These are phyloP conservation scores for Gisinianus flammeolus DNA, from an alignment of 2,888 invertebrate species.

Conservation along the genomic window DNA sequence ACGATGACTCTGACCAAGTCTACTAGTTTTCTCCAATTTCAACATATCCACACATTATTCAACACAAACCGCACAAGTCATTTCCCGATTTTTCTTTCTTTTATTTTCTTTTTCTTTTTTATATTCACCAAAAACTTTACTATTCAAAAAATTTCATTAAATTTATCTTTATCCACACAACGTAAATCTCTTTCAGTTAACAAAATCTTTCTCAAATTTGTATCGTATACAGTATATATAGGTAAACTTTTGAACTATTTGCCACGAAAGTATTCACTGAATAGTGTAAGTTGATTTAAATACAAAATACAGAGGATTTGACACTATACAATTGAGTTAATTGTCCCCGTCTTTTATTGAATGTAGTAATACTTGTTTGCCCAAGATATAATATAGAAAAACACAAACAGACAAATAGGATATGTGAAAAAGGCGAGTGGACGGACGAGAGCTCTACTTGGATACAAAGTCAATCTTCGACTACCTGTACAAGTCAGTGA, in stretches of 20 bases:
- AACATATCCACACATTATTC: conserved; percentile 29
- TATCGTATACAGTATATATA: too few species aligned
- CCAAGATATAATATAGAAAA: neutral
- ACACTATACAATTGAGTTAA: neutral
- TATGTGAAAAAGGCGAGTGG: neutral
- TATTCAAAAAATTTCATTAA: too few species aligned
- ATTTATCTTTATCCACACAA: too few species aligned
- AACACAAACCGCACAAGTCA: neutral
- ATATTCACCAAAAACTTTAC: neutral
- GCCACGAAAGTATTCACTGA: neutral
- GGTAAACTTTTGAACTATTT: too few species aligned
- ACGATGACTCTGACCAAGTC: conserved; percentile 21
- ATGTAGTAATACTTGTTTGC: too few species aligned
- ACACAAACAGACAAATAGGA: neutral
- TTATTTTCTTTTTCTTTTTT: neutral
- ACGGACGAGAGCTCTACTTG: neutral
- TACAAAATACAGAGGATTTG: too few species aligned
- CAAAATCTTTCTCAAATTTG: neutral
- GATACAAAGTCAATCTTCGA: neutral
- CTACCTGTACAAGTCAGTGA: neutral
- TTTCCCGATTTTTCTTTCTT: neutral
- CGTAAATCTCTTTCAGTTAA: too few species aligned
- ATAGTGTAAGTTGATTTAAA: neutral
- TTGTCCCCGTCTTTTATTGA: too few species aligned
- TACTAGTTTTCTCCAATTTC: conserved; percentile 31